phyloP scores from a whole-genome alignment of 2,113 vertebrate species.

The Choloepus hoffmanni region DNA sequence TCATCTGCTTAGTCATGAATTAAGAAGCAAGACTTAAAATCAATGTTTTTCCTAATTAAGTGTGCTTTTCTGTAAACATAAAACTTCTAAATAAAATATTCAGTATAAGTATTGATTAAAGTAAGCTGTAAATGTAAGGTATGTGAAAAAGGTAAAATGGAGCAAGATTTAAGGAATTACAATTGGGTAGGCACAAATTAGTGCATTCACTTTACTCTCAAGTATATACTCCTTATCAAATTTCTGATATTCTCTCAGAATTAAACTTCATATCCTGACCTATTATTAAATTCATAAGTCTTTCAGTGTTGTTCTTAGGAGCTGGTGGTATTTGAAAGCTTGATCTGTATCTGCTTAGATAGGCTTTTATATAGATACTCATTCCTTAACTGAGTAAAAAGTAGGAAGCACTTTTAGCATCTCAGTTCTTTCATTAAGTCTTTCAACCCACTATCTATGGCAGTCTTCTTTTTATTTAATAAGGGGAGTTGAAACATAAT shows the following conservation, averaged over 20 bases:
- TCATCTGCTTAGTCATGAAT: background rate
- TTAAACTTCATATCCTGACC: background rate
- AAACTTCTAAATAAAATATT: conserved; percentile 37
- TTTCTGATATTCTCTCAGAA: background rate
- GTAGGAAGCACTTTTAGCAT: background rate
- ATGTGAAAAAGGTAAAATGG: background rate
- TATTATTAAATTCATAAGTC: conserved; percentile 24
- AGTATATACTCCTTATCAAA: background rate
- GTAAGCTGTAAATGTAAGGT: background rate
- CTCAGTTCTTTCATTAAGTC: background rate
- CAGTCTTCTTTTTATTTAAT: background rate
- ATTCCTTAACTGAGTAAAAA: background rate
- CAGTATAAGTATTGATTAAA: background rate
- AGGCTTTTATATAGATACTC: background rate
- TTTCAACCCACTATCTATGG: background rate
- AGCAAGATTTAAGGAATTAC: background rate
- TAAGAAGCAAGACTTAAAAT: background rate
- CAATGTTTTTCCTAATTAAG: background rate
- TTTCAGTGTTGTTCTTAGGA: background rate
- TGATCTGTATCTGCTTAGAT: background rate
- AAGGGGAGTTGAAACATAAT: background rate
- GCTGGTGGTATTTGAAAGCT: background rate
- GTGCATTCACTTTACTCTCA: background rate
- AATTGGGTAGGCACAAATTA: background rate
- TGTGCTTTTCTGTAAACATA: conserved; percentile 1